A percentile compares a stretch with the other conserved stretches of the same genome.
These are phyloP conservation scores for Uria lomvia DNA, from an alignment of 2,113 vertebrate species.

Conservation along the genomic window DNA sequence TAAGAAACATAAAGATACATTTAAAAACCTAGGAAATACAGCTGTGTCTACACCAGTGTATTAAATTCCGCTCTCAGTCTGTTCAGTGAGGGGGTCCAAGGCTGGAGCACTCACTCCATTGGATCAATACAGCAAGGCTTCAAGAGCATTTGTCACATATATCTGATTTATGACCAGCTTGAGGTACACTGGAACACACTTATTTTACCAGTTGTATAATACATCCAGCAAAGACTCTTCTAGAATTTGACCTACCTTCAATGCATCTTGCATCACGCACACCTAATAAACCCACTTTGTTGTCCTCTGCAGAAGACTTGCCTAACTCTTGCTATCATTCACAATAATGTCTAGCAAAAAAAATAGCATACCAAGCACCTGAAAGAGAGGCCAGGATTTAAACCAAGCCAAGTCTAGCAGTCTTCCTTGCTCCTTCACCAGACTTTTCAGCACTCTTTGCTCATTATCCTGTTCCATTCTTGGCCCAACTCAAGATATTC, in stretches of 20 bases:
- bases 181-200: neutral
- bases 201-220: neutral
- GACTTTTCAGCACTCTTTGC: neutral
- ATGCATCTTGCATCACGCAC: neutral
- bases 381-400: neutral
- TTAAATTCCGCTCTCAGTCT: neutral
- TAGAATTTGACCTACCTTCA: neutral
- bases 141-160: neutral
- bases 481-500: neutral
- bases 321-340: neutral
- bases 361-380: neutral
- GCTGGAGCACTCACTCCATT: neutral
- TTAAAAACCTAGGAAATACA: neutral
- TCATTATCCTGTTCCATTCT: neutral
- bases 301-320: neutral
- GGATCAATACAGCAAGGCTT: slow-evolving; percentile 16
- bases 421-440: neutral
- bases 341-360: neutral
- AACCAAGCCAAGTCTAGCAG: neutral
- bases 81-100: neutral
- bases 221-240: neutral
- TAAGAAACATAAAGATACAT: neutral
- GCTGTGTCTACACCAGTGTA: neutral
- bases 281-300: neutral
- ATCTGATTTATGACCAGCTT: slow-evolving; percentile 16